Base-by-base conservation (phyloP, 2,113 vertebrate species). In the Boleophthalmus pectinirostris region DNA sequence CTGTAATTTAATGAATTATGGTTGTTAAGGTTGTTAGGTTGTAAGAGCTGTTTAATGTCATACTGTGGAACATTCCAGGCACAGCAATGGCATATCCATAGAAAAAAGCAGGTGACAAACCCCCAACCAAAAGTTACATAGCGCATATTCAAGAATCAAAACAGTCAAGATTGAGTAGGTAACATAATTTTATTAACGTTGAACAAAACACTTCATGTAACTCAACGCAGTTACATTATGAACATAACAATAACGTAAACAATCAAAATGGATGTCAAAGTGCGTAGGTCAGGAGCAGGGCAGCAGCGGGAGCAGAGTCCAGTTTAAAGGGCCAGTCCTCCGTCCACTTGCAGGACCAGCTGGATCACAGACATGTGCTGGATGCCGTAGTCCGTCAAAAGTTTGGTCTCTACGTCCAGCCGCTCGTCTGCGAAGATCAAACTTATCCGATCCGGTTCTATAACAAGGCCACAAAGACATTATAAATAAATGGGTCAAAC, bases 311-410 rank as follows among this genome's bases (percentile, higher is more conserved):
- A 43, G 1, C 21, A 64, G 0, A 16, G 29, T 63, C 1, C 13
- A 8, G 56, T 10, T 85, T 70, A 87, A 0, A 13, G 16, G 0
- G 0, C 6, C 23, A 54, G 25, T 45, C 91, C 91, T 56, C 91
- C 91, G 12, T 80, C 80, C 56, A 92, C 61, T 25, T 0, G 80
- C 0, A 92, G 0, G 9, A 87, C 79, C 43, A 88, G 1, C 0
- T 73, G 72, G 73, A 91, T 73, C 14, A 74, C 20, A 0, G 90
- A 91, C 82, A 70, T 56, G 57, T 89, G 61, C 66, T 91, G 87
- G 67, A 91, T 71, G 16, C 89, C 86, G 53, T 83, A 89, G 0
- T 5, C n/a, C 9, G 81, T 78, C 68, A 91, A 77, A 43, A 20
- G 0, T 2, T 9, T 9, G 0, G 6, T 0, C 0, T 90, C 80